Evolutionary conservation across 2,113 vertebrate genomes (phyloP).

Genomic region (Pelvicachromis taeniatus): DNA sequence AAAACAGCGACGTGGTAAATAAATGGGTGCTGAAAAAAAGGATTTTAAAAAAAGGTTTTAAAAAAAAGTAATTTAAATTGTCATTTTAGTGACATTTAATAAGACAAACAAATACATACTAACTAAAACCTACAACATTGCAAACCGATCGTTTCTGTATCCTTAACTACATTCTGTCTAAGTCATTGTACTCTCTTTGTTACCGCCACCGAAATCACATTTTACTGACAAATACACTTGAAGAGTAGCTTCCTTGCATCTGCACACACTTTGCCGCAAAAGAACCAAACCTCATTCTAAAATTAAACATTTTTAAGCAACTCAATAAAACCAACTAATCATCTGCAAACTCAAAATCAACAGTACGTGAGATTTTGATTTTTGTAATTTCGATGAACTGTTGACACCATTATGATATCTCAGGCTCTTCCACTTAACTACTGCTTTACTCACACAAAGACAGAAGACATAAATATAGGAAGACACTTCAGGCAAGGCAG

Average conservation of each 20-base stretch:
- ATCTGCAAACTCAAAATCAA: not conserved
- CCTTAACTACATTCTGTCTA: not conserved
- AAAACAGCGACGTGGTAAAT: not conserved
- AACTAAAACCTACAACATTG: not conserved
- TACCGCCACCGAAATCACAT: not conserved
- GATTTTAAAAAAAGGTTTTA: not conserved
- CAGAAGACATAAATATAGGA: not conserved
- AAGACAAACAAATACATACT: not conserved
- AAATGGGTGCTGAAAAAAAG: not conserved
- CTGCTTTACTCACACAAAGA: not conserved
- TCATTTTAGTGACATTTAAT: not conserved
- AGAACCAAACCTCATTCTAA: not conserved
- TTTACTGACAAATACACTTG: not conserved
- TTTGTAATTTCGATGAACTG: not conserved
- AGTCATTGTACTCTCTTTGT: not conserved
- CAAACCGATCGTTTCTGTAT: not conserved
- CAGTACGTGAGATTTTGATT: not conserved
- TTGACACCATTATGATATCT: not conserved
- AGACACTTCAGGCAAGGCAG: constrained; percentile 44
- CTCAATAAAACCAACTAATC: not conserved
- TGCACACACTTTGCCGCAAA: not conserved
- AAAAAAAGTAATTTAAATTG: not conserved
- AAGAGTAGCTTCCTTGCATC: not conserved
- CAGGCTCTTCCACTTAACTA: not conserved
- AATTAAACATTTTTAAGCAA: not conserved